A percentile compares a stretch with the other conserved stretches of the same genome.
Evolutionary conservation across 2,113 vertebrate genomes (phyloP).

Genomic region (Pelecanoides urinatrix): DNA sequence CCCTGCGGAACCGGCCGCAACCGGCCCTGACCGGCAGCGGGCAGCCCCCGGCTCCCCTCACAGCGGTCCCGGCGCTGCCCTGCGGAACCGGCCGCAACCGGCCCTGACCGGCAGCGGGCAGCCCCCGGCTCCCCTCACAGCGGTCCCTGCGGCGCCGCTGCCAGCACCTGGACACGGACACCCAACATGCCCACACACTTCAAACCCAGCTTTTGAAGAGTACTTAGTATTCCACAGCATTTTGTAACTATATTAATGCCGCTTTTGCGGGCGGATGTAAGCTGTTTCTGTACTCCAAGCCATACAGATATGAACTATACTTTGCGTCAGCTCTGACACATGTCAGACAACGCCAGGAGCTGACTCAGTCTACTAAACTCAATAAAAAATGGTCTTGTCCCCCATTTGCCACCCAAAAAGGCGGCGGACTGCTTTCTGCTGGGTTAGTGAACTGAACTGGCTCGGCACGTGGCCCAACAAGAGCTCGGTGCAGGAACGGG

Average conservation of each 20-base stretch:
- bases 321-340: not conserved
- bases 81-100: not conserved
- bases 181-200: too few species aligned
- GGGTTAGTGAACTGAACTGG: not conserved
- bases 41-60: not conserved
- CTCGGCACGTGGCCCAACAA: not conserved
- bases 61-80: too few species aligned
- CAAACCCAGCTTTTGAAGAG: not conserved
- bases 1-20: fast-evolving
- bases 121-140: not conserved
- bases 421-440: fast-evolving
- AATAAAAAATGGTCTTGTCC: not conserved
- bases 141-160: not conserved
- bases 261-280: not conserved
- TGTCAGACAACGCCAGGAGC: not conserved
- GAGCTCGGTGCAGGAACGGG: not conserved
- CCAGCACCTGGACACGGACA: fast-evolving
- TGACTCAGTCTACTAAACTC: not conserved
- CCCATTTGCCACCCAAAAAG: not conserved
- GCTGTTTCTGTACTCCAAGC: not conserved
- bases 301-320: fast-evolving
- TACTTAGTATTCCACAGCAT: not conserved
- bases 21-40: fast-evolving
- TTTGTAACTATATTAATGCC: fast-evolving
- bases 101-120: fast-evolving